Percentiles rank a stretch among this genome's conserved stretches.
Conservation (phyloP, 2,888 invertebrate species). For the Patella depressa region DNA sequence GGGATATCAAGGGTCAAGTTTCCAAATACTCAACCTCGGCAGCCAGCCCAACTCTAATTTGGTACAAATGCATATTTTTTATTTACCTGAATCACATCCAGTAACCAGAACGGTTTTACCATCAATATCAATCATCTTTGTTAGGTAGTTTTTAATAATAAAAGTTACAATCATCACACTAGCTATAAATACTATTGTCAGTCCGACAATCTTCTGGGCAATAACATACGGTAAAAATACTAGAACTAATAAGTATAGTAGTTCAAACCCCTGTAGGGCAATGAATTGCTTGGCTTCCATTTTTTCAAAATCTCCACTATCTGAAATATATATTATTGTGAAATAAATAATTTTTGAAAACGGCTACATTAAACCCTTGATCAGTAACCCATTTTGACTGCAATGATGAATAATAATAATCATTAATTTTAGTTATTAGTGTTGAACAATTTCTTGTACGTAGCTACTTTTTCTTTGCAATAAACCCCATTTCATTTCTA, state of each 20-base stretch:
- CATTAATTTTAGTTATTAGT: too few species aligned
- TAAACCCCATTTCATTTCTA: too few species aligned
- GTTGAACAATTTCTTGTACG: too few species aligned
- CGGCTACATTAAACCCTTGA: background rate
- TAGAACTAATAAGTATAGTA: constrained; percentile 45
- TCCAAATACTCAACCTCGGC: too few species aligned
- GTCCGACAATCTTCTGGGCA: constrained; percentile 41
- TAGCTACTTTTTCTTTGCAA: too few species aligned
- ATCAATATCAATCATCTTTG: constrained; percentile 37
- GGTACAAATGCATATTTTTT: background rate
- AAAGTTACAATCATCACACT: constrained; percentile 21
- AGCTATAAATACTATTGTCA: constrained; percentile 34
- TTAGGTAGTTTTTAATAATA: constrained; percentile 33
- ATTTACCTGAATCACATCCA: constrained; percentile 64
- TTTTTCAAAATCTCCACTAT: background rate
- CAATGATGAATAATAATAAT: too few species aligned
- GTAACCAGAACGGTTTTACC: constrained; percentile 58
- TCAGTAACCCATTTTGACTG: too few species aligned
- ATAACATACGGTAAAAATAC: constrained; percentile 55
- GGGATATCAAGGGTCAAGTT: too few species aligned
- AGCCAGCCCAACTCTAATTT: too few species aligned
- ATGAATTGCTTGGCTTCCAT: constrained; percentile 43
- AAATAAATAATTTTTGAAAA: background rate
- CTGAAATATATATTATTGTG: background rate
- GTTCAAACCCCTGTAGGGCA: constrained; percentile 52